Evolutionary conservation across 2,797 vertebrate species (phyloP), one percentile per base, ranked within the genome.

Genomic region (Urophycis tenuis): DNA sequence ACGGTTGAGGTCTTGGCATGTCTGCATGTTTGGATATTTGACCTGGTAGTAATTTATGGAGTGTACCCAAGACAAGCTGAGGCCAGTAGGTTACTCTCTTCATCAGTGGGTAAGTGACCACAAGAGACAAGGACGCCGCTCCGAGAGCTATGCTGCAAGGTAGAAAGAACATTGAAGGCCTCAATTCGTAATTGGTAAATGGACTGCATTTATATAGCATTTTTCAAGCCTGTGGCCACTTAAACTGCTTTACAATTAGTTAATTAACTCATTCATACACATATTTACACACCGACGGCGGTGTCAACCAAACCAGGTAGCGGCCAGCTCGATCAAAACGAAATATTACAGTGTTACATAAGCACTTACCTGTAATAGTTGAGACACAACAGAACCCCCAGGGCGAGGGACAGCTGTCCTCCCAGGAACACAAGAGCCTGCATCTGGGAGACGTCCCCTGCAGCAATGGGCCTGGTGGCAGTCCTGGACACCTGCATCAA

Each of bases 81-180:
- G 98, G 97, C 97, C 97, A 99, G 31, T 97, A 97, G 0, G 96
- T 98, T 88, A 99, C 88, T 91, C 97, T 96, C 90, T 99, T 99
- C 97, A 97, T 98, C 79, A 98, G 88, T 0, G 95, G 98, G 78
- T 99, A 99, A 75, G 91, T 95, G 85, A 96, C 67, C 72, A 99
- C 96, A 30, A 99, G 93, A 64, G 92, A 93, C 67, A 99, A 86
- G 0, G 97, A 98, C 2, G 96, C 90, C 53, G 95, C 95, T 81
- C 96, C 96, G 75, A 99, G 91, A 79, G 91, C 79, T 29, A 98
- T 95, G 83, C 98, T 99, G 87, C 30, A 79, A 83, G 86, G 78
- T 79, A 41, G 31, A 76, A 73, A 41, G 31, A 76, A 73, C 71
- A 30, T n/a, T 1, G n/a, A 17, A 72, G 64, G 67, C 49, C 60